These are phyloP conservation scores for Peribatodes rhomboidaria DNA, from an alignment of 2,888 invertebrate species.

Conservation along the genomic window DNA sequence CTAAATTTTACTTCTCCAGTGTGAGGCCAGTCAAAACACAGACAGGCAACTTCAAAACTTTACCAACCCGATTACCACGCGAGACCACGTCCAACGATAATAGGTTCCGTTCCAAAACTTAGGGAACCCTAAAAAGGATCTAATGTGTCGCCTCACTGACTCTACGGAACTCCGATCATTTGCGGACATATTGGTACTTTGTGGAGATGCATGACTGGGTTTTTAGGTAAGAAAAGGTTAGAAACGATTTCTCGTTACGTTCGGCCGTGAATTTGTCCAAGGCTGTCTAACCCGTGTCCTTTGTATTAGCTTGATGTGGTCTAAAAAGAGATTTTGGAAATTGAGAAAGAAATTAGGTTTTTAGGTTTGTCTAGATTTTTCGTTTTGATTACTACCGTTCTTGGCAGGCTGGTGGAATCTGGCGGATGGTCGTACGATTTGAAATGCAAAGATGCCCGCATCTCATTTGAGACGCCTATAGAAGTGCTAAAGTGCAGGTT, in stretches of 20 bases:
- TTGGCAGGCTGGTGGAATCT: no score
- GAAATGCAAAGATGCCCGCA: no score
- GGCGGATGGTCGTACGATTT: no score
- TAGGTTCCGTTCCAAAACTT: constrained; percentile 18
- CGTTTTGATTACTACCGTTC: no score
- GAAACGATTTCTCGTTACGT: constrained; percentile 10
- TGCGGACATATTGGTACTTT: constrained; percentile 34
- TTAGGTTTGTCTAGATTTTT: no score
- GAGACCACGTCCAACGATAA: constrained; percentile 11
- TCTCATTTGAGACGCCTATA: no score
- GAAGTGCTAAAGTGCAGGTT: no score
- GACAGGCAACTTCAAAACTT: background rate
- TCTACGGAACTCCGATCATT: constrained; percentile 30
- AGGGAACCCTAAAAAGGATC: constrained; percentile 35
- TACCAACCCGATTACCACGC: constrained; percentile 4
- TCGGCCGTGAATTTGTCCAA: constrained; percentile 4
- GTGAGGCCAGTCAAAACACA: background rate
- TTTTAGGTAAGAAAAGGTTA: constrained; percentile 13
- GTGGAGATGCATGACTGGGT: constrained; percentile 28
- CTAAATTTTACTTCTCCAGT: no score
- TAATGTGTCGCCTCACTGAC: constrained; percentile 32
- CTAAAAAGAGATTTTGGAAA: background rate
- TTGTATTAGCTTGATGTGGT: background rate
- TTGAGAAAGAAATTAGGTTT: background rate
- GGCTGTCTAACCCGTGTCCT: constrained; percentile 6